phyloP scores from a whole-genome alignment of 1,140 invertebrate genomes.

The Ladona fulva region DNA sequence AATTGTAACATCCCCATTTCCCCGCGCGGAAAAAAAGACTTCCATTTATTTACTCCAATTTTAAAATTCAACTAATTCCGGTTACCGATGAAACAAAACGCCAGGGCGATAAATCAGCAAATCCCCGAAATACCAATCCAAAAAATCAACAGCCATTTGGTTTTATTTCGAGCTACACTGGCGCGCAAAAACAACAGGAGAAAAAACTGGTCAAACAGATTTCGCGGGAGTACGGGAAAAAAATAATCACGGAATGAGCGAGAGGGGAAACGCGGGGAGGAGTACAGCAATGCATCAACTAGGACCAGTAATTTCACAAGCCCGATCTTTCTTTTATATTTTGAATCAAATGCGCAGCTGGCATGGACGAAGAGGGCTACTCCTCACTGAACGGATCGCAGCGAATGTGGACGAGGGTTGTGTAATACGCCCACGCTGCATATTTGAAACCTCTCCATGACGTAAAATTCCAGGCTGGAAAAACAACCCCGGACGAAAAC shows the following conservation, averaged over 20 bases:
- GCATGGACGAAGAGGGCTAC: neutral
- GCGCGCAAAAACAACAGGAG: neutral
- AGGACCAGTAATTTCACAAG: slow-evolving; percentile 5
- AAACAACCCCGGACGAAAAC: neutral
- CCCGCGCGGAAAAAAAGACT: neutral
- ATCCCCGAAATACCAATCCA: neutral
- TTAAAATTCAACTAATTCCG: neutral
- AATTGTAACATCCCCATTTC: neutral
- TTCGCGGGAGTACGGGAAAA: neutral
- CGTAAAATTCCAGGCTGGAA: neutral
- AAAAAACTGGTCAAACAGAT: neutral
- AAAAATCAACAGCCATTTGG: neutral
- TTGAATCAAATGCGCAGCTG: neutral
- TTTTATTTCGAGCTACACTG: neutral
- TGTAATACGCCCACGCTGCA: neutral
- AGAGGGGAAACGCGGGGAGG: neutral
- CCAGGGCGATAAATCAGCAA: neutral
- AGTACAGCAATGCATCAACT: neutral
- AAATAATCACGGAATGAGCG: neutral
- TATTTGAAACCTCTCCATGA: neutral
- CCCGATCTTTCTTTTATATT: neutral
- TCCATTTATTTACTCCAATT: neutral
- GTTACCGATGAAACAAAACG: neutral
- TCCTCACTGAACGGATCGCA: neutral
- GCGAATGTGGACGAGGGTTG: too few relatives aligned